Evolutionary conservation across 2,888 invertebrate species (phyloP).

Genomic region (Catonia carolina): DNA sequence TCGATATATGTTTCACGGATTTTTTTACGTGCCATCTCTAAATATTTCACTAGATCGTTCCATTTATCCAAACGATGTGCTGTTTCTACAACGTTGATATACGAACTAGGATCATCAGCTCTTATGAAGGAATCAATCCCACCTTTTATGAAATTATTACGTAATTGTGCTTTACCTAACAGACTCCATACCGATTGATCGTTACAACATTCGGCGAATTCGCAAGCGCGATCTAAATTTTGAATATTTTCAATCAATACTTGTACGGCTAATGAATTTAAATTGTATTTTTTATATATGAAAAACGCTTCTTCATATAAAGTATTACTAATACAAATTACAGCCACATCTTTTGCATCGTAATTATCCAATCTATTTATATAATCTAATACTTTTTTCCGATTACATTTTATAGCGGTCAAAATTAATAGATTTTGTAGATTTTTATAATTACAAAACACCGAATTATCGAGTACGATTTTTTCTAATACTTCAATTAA

Average conservation of each 20-base stretch:
- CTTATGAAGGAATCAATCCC: conserved; percentile 99
- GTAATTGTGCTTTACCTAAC: conserved; percentile 92
- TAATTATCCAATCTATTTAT: conserved; percentile 98
- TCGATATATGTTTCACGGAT: conserved; percentile 97
- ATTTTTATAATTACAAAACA: conserved; percentile 86
- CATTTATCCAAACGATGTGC: conserved; percentile 78
- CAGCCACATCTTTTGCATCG: conserved; percentile 98
- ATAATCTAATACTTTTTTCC: conserved; percentile 98
- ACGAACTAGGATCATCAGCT: conserved; percentile 96
- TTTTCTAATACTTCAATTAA: conserved; percentile 96
- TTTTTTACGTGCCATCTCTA: conserved; percentile 97
- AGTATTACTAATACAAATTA: conserved; percentile 96
- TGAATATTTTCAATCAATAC: conserved; percentile 95
- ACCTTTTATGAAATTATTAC: conserved; percentile 91
- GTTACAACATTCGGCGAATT: conserved; percentile 98
- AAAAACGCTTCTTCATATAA: conserved; percentile 98
- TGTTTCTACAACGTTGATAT: conserved; percentile 95
- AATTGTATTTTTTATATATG: conserved; percentile 99
- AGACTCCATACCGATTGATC: conserved; percentile 99
- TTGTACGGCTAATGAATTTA: conserved; percentile 97
- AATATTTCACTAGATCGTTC: conserved; percentile 95
- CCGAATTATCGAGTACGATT: conserved; percentile 93
- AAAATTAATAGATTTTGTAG: conserved; percentile 60
- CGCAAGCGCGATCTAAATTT: conserved; percentile 95
- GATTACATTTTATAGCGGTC: conserved; percentile 94